Conservation (phyloP, 2,888 invertebrate species). For the Osedax fenrisi region DNA sequence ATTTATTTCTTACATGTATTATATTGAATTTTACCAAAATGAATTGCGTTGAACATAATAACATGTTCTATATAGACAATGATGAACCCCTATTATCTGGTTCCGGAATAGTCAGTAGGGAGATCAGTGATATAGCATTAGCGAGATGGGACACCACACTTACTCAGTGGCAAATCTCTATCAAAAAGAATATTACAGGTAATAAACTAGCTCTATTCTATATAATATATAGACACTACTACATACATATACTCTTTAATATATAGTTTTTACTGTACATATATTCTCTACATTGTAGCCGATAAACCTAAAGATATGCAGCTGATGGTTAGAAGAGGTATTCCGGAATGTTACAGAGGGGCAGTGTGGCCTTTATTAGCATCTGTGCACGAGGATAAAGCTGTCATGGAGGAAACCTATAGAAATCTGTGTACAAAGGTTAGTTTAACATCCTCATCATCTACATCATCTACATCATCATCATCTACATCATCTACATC, state of each 20-base stretch:
- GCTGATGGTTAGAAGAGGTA: slow-evolving; percentile 56
- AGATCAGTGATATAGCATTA: slow-evolving; percentile 69
- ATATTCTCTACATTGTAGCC: no score
- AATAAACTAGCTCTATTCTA: slow-evolving; percentile 11
- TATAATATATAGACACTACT: slow-evolving; percentile 36
- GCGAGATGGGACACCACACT: not conserved
- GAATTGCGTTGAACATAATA: no score
- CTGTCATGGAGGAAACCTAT: slow-evolving; percentile 71
- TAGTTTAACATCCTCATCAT: not conserved
- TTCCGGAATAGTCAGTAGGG: slow-evolving; percentile 88
- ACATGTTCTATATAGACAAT: no score
- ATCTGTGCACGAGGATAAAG: slow-evolving; percentile 61
- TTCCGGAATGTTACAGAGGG: slow-evolving; percentile 87
- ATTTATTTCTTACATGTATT: no score
- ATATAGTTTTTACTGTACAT: no score
- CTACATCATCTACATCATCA: not conserved
- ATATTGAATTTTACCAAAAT: no score
- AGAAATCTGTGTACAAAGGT: slow-evolving; percentile 82
- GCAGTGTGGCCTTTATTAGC: slow-evolving; percentile 94
- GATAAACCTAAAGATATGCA: slow-evolving; percentile 33
- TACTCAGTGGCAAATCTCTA: not conserved
- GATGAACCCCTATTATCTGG: slow-evolving; percentile 87
- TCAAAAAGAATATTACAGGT: not conserved
- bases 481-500: not conserved
- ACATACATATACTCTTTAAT: no score